A percentile compares a stretch with the other conserved stretches of the same genome.
Evolutionary conservation across 2,113 vertebrate species (phyloP).

Genomic region (Paracanthobrama guichenoti): DNA sequence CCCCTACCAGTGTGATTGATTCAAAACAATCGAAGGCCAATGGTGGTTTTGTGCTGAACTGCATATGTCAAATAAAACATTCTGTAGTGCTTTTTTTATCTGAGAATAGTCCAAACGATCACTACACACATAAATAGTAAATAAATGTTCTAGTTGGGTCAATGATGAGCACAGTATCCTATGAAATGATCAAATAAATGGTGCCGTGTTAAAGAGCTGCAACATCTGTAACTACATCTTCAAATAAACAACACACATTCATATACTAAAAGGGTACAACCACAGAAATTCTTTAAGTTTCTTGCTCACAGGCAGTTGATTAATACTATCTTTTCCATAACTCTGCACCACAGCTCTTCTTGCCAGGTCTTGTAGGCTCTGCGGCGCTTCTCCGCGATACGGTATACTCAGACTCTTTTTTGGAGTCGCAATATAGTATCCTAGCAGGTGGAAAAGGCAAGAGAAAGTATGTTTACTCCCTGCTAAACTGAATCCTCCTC

Average conservation of each 20-base stretch:
- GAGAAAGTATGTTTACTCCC: constrained; percentile 88
- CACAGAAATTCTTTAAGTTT: constrained; percentile 21
- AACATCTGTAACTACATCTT: not conserved
- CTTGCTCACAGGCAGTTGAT: constrained; percentile 75
- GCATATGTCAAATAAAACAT: not conserved
- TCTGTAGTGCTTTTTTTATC: constrained; percentile 17
- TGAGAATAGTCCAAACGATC: not conserved
- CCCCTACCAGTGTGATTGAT: not conserved
- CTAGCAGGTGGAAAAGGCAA: constrained; percentile 87
- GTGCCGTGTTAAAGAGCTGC: not conserved
- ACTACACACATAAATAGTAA: not conserved
- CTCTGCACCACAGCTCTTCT: constrained; percentile 81
- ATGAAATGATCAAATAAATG: not conserved
- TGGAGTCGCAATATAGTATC: constrained; percentile 84
- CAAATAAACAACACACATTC: not conserved
- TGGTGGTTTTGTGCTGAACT: not conserved
- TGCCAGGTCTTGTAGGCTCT: constrained; percentile 87
- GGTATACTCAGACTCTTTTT: constrained; percentile 84
- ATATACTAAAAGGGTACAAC: constrained; percentile 40
- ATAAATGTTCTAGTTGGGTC: constrained; percentile 4
- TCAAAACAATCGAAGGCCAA: not conserved
- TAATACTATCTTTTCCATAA: constrained; percentile 80
- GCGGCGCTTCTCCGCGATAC: constrained; percentile 80
- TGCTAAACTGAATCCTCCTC: constrained; percentile 82
- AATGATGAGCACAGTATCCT: not conserved